phyloP scores from a whole-genome alignment of 2,113 vertebrate species.

The Alexandromys fortis region DNA sequence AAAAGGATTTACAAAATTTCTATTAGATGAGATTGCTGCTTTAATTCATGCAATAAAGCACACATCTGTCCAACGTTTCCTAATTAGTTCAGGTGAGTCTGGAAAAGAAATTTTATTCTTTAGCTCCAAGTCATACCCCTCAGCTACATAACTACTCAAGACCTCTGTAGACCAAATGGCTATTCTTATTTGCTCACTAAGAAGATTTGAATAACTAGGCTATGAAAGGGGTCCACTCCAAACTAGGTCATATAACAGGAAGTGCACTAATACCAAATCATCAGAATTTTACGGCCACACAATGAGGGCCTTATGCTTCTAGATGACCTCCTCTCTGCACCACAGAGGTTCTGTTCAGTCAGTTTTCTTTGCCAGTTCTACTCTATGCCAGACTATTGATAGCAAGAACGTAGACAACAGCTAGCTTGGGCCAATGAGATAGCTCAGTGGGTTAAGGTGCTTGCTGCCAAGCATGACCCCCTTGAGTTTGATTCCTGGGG shows the following conservation, averaged over 20 bases:
- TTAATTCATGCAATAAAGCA: neutral
- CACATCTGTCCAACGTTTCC: neutral
- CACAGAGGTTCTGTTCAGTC: neutral
- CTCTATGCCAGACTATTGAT: neutral
- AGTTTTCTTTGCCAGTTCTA: neutral
- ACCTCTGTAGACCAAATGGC: neutral
- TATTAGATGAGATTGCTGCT: conserved; percentile 7
- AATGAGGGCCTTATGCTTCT: neutral
- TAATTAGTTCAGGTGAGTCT: conserved; percentile 24
- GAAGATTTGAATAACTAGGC: conserved; percentile 28
- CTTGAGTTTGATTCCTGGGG: neutral
- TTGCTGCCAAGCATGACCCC: neutral
- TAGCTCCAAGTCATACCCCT: neutral
- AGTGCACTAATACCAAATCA: neutral
- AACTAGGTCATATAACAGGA: neutral
- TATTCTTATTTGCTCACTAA: neutral
- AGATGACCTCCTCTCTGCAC: neutral
- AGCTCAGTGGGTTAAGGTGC: neutral
- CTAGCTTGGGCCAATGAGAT: neutral
- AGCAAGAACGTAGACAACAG: neutral
- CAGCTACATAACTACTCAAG: conserved; percentile 10
- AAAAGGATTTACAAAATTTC: neutral
- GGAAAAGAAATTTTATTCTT: neutral
- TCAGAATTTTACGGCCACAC: neutral
- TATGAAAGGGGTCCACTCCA: neutral